Conservation (phyloP, 1,140 invertebrate species). For the Xylocopa sonorina region DNA sequence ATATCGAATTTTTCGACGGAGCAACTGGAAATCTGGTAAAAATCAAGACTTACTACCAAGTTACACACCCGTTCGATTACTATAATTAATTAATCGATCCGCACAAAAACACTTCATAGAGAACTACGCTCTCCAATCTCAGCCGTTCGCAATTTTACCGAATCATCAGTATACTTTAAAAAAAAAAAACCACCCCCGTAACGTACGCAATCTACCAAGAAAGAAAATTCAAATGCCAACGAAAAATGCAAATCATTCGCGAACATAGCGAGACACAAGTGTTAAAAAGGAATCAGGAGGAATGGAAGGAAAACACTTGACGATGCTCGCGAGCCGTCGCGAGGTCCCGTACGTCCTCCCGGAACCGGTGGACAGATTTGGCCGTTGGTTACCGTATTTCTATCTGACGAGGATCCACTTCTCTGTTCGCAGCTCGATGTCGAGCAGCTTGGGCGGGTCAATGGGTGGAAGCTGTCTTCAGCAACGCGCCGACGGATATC, state of each 20-base stretch:
- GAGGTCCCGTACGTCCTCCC: background rate
- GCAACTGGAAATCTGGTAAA: background rate
- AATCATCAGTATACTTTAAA: too few species aligned
- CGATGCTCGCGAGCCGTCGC: background rate
- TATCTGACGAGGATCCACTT: conserved; percentile 11
- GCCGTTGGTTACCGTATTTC: background rate
- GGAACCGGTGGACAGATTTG: conserved; percentile 10
- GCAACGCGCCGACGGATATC: conserved; percentile 92
- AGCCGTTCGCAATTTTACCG: too few species aligned
- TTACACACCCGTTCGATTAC: background rate
- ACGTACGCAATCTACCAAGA: too few species aligned
- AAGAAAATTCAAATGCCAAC: too few species aligned
- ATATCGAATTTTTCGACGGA: background rate
- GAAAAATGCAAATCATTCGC: too few species aligned
- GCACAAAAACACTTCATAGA: too few species aligned
- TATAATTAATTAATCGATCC: background rate
- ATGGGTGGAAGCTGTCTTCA: conserved; percentile 94
- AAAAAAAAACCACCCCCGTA: too few species aligned
- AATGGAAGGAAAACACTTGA: too few species aligned
- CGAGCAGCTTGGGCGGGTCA: conserved; percentile 87
- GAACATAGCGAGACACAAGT: too few species aligned
- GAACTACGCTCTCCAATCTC: too few species aligned
- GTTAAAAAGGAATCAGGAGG: too few species aligned
- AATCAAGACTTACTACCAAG: background rate
- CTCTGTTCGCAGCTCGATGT: conserved; percentile 87